These are phyloP conservation scores for Chaenogobius annularis DNA, from an alignment of 2,113 vertebrate species.

Conservation along the genomic window DNA sequence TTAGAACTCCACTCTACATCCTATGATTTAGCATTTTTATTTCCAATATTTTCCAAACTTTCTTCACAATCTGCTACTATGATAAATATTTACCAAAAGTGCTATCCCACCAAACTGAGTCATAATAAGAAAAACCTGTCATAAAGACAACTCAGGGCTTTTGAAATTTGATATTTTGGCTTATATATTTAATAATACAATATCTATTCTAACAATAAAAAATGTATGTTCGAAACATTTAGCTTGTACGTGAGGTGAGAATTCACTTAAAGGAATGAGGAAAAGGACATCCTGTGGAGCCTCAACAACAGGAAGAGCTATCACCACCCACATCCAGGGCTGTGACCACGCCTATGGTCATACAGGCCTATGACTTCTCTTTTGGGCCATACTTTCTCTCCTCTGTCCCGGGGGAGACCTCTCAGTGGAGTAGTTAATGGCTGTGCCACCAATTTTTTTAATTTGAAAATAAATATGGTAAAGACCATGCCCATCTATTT, in stretches of 20 bases:
- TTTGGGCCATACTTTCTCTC: not conserved
- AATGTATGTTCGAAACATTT: not conserved
- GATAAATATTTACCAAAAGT: no score
- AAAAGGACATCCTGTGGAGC: constrained; percentile 10
- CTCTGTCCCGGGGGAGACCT: not conserved
- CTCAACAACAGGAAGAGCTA: constrained; percentile 1
- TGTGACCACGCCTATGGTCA: not conserved
- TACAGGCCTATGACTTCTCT: not conserved
- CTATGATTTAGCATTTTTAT: no score
- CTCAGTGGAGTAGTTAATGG: not conserved
- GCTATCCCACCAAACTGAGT: no score
- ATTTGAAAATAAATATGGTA: not conserved
- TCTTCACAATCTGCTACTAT: no score
- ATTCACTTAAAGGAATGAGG: constrained; percentile 1
- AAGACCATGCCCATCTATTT: not conserved
- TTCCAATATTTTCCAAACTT: no score
- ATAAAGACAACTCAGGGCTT: not conserved
- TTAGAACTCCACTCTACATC: no score
- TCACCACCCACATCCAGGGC: not conserved
- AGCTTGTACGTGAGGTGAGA: not conserved
- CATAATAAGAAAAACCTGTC: no score
- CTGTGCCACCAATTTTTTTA: not conserved
- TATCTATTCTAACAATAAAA: not conserved
- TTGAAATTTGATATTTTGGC: not conserved
- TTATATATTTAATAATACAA: not conserved